Percentiles rank a stretch among this genome's conserved stretches.
Evolutionary conservation across 2,888 invertebrate genomes (phyloP).

Genomic region (Macrophya annulata): DNA sequence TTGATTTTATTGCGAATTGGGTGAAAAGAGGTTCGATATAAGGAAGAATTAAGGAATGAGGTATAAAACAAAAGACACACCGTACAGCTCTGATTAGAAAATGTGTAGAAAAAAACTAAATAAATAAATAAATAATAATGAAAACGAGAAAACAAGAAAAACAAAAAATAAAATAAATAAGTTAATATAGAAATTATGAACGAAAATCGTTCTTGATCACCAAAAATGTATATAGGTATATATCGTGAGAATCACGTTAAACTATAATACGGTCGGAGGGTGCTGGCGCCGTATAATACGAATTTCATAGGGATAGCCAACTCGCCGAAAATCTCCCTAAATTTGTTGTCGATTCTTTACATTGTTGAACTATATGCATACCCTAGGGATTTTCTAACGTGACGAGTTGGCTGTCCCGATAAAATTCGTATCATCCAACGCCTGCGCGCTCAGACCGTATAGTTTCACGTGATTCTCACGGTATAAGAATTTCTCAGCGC

Average conservation of each 20-base stretch:
- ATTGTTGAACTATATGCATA: no score
- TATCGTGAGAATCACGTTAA: no score
- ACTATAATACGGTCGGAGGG: no score
- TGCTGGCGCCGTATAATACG: no score
- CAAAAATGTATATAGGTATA: slow-evolving; percentile 41
- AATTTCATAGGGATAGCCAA: no score
- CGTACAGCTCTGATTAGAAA: slow-evolving; percentile 27
- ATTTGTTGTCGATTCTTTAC: no score
- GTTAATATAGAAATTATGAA: slow-evolving; percentile 51
- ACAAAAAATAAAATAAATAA: slow-evolving; percentile 37
- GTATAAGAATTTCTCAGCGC: not conserved
- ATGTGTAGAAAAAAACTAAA: slow-evolving; percentile 30
- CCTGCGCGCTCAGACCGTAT: no score
- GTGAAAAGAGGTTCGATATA: not conserved
- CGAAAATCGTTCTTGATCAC: slow-evolving; percentile 11
- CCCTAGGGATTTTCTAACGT: no score
- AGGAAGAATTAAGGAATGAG: not conserved
- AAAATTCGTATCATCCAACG: no score
- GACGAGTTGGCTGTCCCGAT: no score
- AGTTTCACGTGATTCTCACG: no score
- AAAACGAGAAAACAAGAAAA: slow-evolving; percentile 54
- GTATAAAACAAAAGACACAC: not conserved
- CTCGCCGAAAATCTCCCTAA: no score
- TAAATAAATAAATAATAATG: slow-evolving; percentile 27
- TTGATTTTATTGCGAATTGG: not conserved